Evolutionary conservation across 2,113 vertebrate species (phyloP).

Genomic region (Leucosticte australis): DNA sequence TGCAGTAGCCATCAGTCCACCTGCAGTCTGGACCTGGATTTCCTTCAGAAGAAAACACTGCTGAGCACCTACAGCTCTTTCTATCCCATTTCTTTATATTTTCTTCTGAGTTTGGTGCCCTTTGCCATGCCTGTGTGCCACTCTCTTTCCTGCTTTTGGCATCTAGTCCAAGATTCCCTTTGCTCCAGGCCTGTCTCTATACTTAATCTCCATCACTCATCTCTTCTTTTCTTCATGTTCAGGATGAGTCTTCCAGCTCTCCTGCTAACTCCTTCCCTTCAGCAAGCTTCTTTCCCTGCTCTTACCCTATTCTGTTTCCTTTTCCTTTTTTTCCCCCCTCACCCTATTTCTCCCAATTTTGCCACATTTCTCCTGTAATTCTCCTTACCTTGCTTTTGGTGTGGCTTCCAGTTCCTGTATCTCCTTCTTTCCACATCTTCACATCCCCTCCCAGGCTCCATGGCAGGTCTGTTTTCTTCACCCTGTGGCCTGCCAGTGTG

Average conservation of each 20-base stretch:
- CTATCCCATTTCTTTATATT: too few species aligned
- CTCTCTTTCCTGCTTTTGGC: not conserved
- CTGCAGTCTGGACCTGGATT: not conserved
- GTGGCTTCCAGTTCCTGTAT: not conserved
- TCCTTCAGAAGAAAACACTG: not conserved
- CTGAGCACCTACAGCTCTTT: not conserved
- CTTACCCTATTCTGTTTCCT: not conserved
- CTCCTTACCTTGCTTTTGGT: not conserved
- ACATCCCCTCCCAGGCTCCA: not conserved
- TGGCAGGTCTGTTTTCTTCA: not conserved
- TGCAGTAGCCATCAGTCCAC: accelerated
- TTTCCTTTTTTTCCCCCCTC: not conserved
- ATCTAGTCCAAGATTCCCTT: not conserved
- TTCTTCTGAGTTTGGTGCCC: not conserved
- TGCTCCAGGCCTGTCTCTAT: not conserved
- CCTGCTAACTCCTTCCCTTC: not conserved
- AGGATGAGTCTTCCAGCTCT: not conserved
- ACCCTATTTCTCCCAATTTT: not conserved
- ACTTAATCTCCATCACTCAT: not conserved
- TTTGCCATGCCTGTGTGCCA: not conserved
- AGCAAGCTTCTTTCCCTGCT: not conserved
- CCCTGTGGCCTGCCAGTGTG: not conserved
- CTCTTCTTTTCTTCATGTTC: not conserved
- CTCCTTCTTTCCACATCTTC: not conserved
- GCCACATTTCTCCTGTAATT: not conserved